These are phyloP conservation scores for Drosophila sp. DNA, from an alignment of 1,140 invertebrate species.

Conservation along the genomic window DNA sequence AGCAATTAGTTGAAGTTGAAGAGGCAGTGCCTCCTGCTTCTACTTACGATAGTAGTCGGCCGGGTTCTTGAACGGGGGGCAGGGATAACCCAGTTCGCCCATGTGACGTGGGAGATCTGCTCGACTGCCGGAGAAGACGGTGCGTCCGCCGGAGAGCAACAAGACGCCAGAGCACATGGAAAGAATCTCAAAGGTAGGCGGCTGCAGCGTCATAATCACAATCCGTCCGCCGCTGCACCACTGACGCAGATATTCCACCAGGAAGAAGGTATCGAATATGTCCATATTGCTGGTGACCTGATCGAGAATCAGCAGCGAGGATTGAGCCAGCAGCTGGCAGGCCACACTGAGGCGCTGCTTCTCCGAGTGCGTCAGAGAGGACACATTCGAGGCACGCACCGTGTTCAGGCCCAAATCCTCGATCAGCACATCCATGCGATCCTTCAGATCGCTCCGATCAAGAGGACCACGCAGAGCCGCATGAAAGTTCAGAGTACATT, in stretches of 20 bases:
- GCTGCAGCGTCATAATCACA: conserved; percentile 95
- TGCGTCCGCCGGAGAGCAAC: conserved; percentile 93
- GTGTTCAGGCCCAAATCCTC: conserved; percentile 95
- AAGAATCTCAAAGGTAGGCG: conserved; percentile 97
- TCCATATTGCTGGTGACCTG: conserved; percentile 96
- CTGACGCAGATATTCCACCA: conserved; percentile 96
- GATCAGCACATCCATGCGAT: conserved; percentile 91
- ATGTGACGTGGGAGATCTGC: conserved; percentile 96
- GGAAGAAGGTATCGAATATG: conserved; percentile 97
- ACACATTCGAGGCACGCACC: conserved; percentile 91
- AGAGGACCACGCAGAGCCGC: conserved; percentile 88
- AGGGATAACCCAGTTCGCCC: conserved; percentile 96
- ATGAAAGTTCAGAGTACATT: conserved; percentile 92
- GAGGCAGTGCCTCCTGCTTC: not conserved
- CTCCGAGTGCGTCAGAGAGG: conserved; percentile 92
- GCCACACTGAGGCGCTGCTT: conserved; percentile 92
- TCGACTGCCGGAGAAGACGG: conserved; percentile 95
- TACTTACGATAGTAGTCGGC: conserved; percentile 97
- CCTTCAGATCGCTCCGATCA: conserved; percentile 86
- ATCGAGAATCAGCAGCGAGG: conserved; percentile 93
- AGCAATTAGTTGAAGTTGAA: not conserved
- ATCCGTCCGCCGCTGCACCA: conserved; percentile 94
- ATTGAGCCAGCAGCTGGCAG: conserved; percentile 92
- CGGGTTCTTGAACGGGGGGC: conserved; percentile 97
- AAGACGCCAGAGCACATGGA: conserved; percentile 95